phyloP scores from a whole-genome alignment of 1,140 invertebrate genomes.

The Drosophila mauritiana region DNA sequence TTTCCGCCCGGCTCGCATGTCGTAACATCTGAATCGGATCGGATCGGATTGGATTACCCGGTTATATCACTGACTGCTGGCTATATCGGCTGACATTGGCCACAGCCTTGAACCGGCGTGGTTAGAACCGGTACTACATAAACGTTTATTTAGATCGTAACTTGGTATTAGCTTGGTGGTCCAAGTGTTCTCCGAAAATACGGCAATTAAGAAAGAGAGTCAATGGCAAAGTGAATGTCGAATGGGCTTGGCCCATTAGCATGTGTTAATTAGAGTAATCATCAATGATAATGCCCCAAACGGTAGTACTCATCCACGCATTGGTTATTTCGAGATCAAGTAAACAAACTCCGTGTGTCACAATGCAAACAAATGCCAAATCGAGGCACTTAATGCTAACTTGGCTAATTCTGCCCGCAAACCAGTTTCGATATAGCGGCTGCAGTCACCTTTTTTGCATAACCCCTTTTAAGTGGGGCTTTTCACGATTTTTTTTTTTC shows the following conservation, averaged over 20 bases:
- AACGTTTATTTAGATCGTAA: slow-evolving; percentile 38
- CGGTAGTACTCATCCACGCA: slow-evolving; percentile 13
- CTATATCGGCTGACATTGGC: slow-evolving; percentile 35
- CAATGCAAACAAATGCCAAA: slow-evolving; percentile 53
- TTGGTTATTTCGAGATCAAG: slow-evolving; percentile 26
- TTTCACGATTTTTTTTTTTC: slow-evolving; percentile 64
- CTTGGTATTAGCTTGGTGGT: slow-evolving; percentile 36
- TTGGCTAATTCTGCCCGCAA: slow-evolving; percentile 75
- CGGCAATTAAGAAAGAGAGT: slow-evolving; percentile 43
- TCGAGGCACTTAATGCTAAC: slow-evolving; percentile 48
- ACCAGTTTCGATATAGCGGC: slow-evolving; percentile 63
- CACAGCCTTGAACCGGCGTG: slow-evolving; percentile 41
- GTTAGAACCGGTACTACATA: slow-evolving; percentile 56
- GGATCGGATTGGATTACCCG: slow-evolving; percentile 38
- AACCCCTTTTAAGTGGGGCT: slow-evolving; percentile 55
- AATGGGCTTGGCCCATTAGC: slow-evolving; percentile 22
- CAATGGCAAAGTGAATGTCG: slow-evolving; percentile 62
- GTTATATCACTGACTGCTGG: slow-evolving; percentile 45
- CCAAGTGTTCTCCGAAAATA: slow-evolving; percentile 44
- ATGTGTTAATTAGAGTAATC: slow-evolving; percentile 37
- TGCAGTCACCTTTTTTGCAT: slow-evolving; percentile 70
- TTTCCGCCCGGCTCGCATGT: slow-evolving; percentile 45
- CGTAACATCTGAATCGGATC: slow-evolving; percentile 46
- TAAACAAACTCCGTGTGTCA: slow-evolving; percentile 43
- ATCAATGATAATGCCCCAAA: slow-evolving; percentile 15